A percentile compares a stretch with the other conserved stretches of the same genome.
Evolutionary conservation across 1,140 invertebrate species (phyloP).

Genomic region (Pantala flavescens): DNA sequence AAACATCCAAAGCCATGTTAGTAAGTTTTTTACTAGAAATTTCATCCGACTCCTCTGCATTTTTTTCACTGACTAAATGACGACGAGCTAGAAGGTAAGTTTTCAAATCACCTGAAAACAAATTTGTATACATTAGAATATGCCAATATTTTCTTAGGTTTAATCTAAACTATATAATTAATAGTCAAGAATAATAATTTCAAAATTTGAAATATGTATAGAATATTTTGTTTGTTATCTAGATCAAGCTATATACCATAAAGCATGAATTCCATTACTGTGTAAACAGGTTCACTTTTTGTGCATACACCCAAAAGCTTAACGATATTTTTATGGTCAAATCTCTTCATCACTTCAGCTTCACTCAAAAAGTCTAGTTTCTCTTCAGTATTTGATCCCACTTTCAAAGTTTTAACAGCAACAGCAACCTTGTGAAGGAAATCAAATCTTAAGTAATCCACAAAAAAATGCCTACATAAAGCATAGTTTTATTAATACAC

Average conservation of each 20-base stretch:
- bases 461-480: not conserved
- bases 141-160: not conserved
- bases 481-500: not conserved
- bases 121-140: conserved; percentile 13
- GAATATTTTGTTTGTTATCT: too few species aligned
- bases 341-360: conserved; percentile 83
- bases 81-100: conserved; percentile 74
- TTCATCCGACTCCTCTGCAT: conserved; percentile 58
- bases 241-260: conserved; percentile 49
- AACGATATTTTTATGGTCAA: conserved; percentile 84
- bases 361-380: conserved; percentile 90
- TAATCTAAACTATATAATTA: not conserved
- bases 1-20: conserved; percentile 75
- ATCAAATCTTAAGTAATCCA: not conserved
- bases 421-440: conserved; percentile 47
- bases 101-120: conserved; percentile 60
- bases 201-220: too few species aligned
- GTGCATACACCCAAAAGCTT: conserved; percentile 77
- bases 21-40: conserved; percentile 69
- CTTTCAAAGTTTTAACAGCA: conserved; percentile 83
- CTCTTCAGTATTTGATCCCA: conserved; percentile 68
- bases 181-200: too few species aligned
- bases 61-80: conserved; percentile 61
- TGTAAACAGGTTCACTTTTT: conserved; percentile 72
- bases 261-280: conserved; percentile 89